Conservation (phyloP, 2,113 vertebrate species). For the Tetraodon nigroviridis region DNA sequence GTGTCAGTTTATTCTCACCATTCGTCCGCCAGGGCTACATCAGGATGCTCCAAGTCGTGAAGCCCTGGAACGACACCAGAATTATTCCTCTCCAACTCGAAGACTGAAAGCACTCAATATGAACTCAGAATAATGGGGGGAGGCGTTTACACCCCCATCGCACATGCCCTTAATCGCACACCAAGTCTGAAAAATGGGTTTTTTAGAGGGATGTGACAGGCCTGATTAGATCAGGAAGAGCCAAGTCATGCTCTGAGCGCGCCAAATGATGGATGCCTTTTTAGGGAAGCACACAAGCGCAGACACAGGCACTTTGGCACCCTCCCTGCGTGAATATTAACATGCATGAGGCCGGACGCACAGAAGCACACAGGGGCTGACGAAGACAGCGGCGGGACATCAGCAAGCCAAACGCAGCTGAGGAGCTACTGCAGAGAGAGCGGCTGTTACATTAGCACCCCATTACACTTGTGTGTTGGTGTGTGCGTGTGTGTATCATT, state of each 20-base stretch:
- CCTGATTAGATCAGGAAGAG: constrained; percentile 70
- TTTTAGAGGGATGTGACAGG: constrained; percentile 64
- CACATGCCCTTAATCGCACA: constrained; percentile 33
- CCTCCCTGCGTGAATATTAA: constrained; percentile 65
- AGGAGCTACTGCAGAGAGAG: too few species aligned
- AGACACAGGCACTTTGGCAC: constrained; percentile 22
- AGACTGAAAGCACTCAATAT: constrained; percentile 23
- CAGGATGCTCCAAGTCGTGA: constrained; percentile 98
- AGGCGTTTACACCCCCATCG: constrained; percentile 25
- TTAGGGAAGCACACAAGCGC: constrained; percentile 48
- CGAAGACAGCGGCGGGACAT: constrained; percentile 12
- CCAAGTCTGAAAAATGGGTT: constrained; percentile 57
- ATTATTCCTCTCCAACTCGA: constrained; percentile 28
- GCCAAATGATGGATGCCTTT: constrained; percentile 59
- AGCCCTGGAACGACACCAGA: constrained; percentile 78
- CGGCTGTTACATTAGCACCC: constrained; percentile 4
- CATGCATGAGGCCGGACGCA: constrained; percentile 49
- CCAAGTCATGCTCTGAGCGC: constrained; percentile 68
- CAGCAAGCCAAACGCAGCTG: too few species aligned
- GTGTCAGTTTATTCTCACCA: constrained; percentile 77
- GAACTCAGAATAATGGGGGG: constrained; percentile 46
- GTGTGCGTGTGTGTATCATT: background rate
- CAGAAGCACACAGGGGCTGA: constrained; percentile 10
- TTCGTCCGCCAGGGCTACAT: constrained; percentile 93
- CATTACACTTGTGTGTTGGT: background rate